These are phyloP conservation scores for Aromia moschata DNA, from an alignment of 2,888 invertebrate genomes.

Conservation along the genomic window DNA sequence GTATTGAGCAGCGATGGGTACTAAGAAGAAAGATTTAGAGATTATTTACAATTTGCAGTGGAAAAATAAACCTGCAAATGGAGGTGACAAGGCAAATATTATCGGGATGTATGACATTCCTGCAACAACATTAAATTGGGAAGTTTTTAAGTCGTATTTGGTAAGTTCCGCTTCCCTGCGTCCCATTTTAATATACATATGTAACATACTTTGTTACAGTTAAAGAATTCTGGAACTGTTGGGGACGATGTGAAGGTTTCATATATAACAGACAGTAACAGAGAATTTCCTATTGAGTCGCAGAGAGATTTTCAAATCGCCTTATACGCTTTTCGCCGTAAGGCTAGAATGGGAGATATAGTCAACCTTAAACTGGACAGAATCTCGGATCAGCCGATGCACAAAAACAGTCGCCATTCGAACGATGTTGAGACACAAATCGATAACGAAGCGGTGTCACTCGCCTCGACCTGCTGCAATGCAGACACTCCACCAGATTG, in stretches of 20 bases:
- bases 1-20: constrained; percentile 38
- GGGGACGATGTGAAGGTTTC: constrained; percentile 60
- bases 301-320: constrained; percentile 63
- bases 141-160: constrained; percentile 62
- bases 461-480: constrained; percentile 38
- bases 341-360: constrained; percentile 57
- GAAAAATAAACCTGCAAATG: constrained; percentile 57
- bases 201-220: constrained; percentile 54
- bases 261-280: constrained; percentile 60
- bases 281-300: constrained; percentile 61
- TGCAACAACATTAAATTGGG: constrained; percentile 60
- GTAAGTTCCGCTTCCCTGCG: too few relatives aligned
- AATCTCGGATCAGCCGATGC: constrained; percentile 41
- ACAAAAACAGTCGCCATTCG: constrained; percentile 37
- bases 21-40: constrained; percentile 54
- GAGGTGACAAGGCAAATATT: constrained; percentile 57
- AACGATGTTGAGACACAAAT: constrained; percentile 53
- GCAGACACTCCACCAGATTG: constrained; percentile 49
- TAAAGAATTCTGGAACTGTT: constrained; percentile 61
- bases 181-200: too few relatives aligned
- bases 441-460: constrained; percentile 39
- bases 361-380: constrained; percentile 59
- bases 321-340: constrained; percentile 58
- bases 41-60: constrained; percentile 62
- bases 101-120: constrained; percentile 63